Evolutionary conservation across 2,888 invertebrate species (phyloP), one percentile per base, ranked within the genome.

Genomic region (Tetragonisca angustula): DNA sequence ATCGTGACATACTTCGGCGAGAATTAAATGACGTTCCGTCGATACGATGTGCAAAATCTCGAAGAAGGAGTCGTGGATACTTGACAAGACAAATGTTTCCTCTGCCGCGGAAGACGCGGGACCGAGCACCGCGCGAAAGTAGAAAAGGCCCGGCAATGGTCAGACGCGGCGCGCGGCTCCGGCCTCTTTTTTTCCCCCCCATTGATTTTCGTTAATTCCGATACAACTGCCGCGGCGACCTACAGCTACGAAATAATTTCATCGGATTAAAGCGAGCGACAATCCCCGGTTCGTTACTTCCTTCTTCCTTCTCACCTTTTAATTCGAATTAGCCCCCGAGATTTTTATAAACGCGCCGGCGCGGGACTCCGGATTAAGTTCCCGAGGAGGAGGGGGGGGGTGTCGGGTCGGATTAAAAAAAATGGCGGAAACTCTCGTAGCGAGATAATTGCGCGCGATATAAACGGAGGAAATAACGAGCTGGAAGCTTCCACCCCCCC

Each of bases 131-230:
- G 50, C n/a, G n/a, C 9, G 50, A 32, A 32, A 87, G 87, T 88
- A 54, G 88, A 84, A 81, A 61, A 52, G 62, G 56, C n/a, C 61
- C 11, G 24, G 56, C 71, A 50, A 61, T 59, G 79, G 78, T 86
- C 88, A 79, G 87, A 81, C 87, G 5, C 59, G 52, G 50, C 32
- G 13, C 2, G 0, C 17, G n/a, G 27, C 17, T 2, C 4, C 24
- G 2, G 36, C 1, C 27, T 27, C 27, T 27, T 27, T 2, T 2
- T 2, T 2, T 2, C 27, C 9, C 43, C 43, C 15, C 15, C 64
- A 64, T 64, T 64, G 72, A 52, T 62, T 43, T 54, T 27, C 52
- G 50, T 71, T 71, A 71, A 52, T 71, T 71, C 70, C 32, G 0
- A 19, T 59, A 61, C 49, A 61, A 50, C 50, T 27, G 56, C 43